These are phyloP conservation scores for Melanotaenia trifasciata DNA, from an alignment of 2,797 vertebrate species.

Conservation along the genomic window DNA sequence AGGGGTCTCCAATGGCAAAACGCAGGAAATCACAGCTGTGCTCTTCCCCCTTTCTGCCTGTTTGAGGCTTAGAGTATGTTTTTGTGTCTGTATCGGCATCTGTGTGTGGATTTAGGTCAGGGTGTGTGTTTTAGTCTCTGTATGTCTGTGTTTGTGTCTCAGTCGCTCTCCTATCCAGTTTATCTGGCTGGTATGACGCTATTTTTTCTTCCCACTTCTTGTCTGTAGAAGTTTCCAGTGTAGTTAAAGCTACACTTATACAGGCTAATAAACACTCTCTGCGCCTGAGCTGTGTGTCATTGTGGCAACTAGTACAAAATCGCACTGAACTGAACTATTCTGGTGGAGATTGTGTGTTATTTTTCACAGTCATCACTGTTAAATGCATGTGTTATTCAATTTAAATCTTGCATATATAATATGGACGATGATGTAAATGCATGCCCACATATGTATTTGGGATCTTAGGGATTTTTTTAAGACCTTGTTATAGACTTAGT, in stretches of 20 bases:
- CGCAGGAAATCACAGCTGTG: conserved; percentile 82
- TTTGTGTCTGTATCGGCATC: conserved; percentile 49
- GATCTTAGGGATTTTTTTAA: too few species aligned
- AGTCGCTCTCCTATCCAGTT: conserved; percentile 42
- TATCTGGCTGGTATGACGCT: conserved; percentile 55
- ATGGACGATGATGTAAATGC: too few species aligned
- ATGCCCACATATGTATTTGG: too few species aligned
- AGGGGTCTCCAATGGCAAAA: conserved; percentile 68
- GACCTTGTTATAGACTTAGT: too few species aligned
- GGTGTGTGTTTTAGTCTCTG: conserved; percentile 30
- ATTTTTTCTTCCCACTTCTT: conserved; percentile 57
- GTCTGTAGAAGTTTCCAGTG: conserved; percentile 63
- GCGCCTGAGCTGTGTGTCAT: conserved; percentile 44
- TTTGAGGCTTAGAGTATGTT: conserved; percentile 43
- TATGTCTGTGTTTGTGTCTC: conserved; percentile 45
- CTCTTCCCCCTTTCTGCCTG: conserved; percentile 69
- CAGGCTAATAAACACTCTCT: conserved; percentile 62
- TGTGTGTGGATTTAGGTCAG: conserved; percentile 50
- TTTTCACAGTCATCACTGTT: conserved; percentile 7
- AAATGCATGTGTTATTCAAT: too few species aligned
- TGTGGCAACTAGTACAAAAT: conserved; percentile 55
- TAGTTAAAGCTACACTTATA: conserved; percentile 53
- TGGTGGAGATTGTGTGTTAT: conserved; percentile 39
- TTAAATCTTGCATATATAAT: too few species aligned
- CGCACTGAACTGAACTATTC: conserved; percentile 41